Base-by-base conservation (phyloP, 2,888 invertebrate genomes). In the Eubasilissa splendida region DNA sequence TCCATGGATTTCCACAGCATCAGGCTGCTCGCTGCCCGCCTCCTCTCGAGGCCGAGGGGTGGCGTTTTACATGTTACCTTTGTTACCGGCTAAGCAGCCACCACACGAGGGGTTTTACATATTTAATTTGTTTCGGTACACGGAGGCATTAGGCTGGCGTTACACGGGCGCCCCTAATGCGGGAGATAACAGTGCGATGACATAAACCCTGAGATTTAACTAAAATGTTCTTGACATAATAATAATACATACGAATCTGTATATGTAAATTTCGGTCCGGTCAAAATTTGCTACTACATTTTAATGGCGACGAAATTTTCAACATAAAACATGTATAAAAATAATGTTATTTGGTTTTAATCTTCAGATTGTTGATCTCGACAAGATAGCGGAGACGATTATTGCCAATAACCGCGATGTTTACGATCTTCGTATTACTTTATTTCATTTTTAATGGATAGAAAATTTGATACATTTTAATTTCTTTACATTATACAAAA, bases 91-190 rank as follows among this genome's bases (percentile, higher is more conserved):
- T 73, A 73, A 73, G 71, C 71, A 73, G 56, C 33, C 71, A 73
- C 75, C 60, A 77, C 79, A 63, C 53, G 12, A 14, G 79, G 71
- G 73, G 60, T 73, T 68, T 79, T 79, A 71, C 73, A 73, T 79
- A 73, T 73, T 73, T 79, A 79, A 79, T 73, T 73, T 73, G 59
- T 79, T 73, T 79, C 58, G 78, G 58, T 63, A 73, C 79, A 79
- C 53, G 54, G 14, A n/a, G 53, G 76, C 63, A 66, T 76, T 76
- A 73, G 71, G 53, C 75, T n/a, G 56, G 71, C 56, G 56, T 73
- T 73, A 73, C 68, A 68, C 56, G 31, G 42, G 71, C 58, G 12
- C 56, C 71, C 71, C 56, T 56, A 73, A 73, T 73, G 10, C 71
- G 4, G n/a, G 71, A 73, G 71, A 73, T 56, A 73, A 73, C 71